Evolutionary conservation across 92 coral and sea anemone species (phyloP).

Genomic region (Phenganax subtilis): DNA sequence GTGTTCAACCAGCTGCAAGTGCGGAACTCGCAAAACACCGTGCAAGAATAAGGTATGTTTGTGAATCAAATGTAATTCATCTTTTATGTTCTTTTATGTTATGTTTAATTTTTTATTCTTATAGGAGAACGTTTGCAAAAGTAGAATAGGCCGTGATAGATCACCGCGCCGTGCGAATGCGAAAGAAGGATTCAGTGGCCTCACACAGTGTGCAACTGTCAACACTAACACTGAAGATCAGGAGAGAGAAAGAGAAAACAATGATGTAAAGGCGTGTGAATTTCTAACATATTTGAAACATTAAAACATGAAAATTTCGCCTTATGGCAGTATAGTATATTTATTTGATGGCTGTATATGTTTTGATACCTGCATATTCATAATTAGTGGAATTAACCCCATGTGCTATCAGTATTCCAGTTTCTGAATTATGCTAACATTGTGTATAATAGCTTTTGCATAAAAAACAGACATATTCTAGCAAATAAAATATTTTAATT

Average conservation of each 20-base stretch:
- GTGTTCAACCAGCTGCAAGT: not conserved
- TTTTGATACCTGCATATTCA: too few relatives aligned
- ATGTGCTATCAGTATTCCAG: too few relatives aligned
- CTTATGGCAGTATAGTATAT: too few relatives aligned
- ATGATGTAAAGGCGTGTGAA: conserved; percentile 18
- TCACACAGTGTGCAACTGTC: not conserved
- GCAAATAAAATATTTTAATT: too few relatives aligned
- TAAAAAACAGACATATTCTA: too few relatives aligned
- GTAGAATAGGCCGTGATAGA: not conserved
- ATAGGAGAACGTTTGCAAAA: not conserved
- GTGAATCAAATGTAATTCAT: not conserved
- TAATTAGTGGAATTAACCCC: too few relatives aligned
- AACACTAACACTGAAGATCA: not conserved
- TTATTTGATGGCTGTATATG: too few relatives aligned
- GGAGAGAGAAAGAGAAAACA: conserved; percentile 15
- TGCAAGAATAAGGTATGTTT: conserved; percentile 13
- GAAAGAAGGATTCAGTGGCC: conserved; percentile 3
- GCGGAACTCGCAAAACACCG: conserved; percentile 8
- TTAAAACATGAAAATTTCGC: too few relatives aligned
- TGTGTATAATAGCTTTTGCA: too few relatives aligned
- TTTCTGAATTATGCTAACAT: not conserved
- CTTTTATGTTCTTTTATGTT: not conserved
- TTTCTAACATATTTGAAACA: too few relatives aligned
- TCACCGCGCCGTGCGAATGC: not conserved
- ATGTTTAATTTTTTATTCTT: not conserved